phyloP scores from a whole-genome alignment of 2,113 vertebrate genomes.

The Tenrec ecaudatus region DNA sequence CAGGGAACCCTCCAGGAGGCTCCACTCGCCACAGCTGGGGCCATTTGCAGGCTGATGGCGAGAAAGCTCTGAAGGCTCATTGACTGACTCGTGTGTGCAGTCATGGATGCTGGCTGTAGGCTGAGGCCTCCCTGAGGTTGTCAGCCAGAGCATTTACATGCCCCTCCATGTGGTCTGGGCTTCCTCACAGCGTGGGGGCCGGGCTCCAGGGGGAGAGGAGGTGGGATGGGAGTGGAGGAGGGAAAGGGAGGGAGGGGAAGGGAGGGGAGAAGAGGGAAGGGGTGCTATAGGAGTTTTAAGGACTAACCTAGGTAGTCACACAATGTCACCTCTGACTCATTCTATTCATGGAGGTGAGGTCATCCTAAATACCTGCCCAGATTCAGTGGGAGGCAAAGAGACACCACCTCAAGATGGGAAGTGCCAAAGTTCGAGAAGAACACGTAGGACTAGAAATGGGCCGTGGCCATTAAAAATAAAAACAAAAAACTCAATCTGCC shows the following conservation, averaged over 20 bases:
- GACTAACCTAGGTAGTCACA: not conserved
- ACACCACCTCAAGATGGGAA: not conserved
- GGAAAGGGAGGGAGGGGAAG: not conserved
- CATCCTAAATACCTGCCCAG: constrained; percentile 10
- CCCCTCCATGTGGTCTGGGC: not conserved
- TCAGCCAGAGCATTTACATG: not conserved
- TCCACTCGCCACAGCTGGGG: not conserved
- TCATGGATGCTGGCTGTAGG: not conserved
- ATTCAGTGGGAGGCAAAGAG: not conserved
- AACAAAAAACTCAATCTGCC: not conserved
- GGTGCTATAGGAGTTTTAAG: not conserved
- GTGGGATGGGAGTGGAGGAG: not conserved
- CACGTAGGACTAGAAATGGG: not conserved
- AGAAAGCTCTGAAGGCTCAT: not conserved
- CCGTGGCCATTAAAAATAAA: not conserved
- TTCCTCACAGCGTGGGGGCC: not conserved
- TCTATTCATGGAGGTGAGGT: not conserved
- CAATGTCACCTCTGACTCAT: not conserved
- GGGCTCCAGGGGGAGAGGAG: not conserved
- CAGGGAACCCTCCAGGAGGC: not conserved
- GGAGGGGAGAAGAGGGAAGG: not conserved
- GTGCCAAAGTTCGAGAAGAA: not conserved
- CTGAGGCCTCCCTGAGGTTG: not conserved
- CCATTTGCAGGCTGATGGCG: not conserved
- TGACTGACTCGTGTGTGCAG: not conserved